Evolutionary conservation across 2,888 invertebrate genomes (phyloP).

Genomic region (Melipona bicolor): DNA sequence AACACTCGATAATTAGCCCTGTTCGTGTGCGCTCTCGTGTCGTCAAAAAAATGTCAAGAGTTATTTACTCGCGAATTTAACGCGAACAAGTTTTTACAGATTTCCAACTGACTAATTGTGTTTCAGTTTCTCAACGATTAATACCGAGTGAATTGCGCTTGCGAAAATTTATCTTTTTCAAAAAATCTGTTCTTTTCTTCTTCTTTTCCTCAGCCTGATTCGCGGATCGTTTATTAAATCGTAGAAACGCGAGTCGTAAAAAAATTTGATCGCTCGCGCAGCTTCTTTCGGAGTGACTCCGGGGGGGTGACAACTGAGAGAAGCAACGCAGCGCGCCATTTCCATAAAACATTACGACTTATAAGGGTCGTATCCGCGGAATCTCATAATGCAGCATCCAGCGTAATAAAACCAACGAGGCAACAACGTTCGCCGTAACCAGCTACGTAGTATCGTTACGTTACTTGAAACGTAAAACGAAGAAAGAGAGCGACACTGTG

Average conservation of each 20-base stretch:
- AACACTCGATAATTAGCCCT: not conserved
- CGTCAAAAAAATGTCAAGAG: not conserved
- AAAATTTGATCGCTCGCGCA: constrained; percentile 1
- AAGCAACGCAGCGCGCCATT: constrained; percentile 19
- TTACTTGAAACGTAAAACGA: not conserved
- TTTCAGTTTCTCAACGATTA: too few relatives aligned
- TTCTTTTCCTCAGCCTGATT: not conserved
- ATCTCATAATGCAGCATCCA: constrained; percentile 41
- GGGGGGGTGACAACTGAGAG: not conserved
- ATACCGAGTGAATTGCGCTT: too few relatives aligned
- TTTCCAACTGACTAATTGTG: too few relatives aligned
- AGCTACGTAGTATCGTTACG: constrained; percentile 5
- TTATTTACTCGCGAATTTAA: not conserved
- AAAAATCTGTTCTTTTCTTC: too few relatives aligned
- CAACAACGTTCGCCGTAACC: constrained; percentile 29
- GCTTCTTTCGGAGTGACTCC: constrained; percentile 1
- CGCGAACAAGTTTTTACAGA: too few relatives aligned
- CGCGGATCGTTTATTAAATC: constrained; percentile 1
- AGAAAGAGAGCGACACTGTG: too few relatives aligned
- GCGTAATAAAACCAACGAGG: constrained; percentile 32
- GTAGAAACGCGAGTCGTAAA: not conserved
- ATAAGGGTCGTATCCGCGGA: constrained; percentile 35
- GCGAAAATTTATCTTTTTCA: too few relatives aligned
- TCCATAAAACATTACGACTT: constrained; percentile 50
- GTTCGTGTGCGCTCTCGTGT: not conserved